Evolutionary conservation across 2,113 vertebrate genomes (phyloP).

Genomic region (Thalassoma bifasciatum): DNA sequence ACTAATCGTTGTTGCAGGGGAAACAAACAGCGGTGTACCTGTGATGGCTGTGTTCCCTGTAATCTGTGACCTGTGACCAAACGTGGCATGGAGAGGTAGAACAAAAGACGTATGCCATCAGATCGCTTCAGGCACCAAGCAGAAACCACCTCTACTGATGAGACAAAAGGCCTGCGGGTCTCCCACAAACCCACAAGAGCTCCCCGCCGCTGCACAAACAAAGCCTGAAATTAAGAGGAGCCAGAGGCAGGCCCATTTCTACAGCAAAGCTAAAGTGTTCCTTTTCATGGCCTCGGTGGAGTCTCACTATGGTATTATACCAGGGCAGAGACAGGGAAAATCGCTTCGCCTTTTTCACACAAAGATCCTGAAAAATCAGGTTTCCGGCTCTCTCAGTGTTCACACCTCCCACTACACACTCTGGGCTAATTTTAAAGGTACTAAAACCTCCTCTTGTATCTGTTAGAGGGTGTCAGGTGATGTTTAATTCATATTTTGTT

Average conservation of each 20-base stretch:
- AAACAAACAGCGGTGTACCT: slow-evolving; percentile 64
- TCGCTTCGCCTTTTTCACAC: slow-evolving; percentile 51
- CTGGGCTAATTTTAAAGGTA: slow-evolving; percentile 59
- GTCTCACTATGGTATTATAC: slow-evolving; percentile 58
- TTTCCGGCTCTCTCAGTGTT: slow-evolving; percentile 42
- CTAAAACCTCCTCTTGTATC: slow-evolving; percentile 53
- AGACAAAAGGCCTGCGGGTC: slow-evolving; percentile 82
- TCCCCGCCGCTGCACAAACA: slow-evolving; percentile 78
- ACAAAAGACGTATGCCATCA: slow-evolving; percentile 63
- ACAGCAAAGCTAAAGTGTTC: slow-evolving; percentile 76
- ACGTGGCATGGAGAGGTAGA: slow-evolving; percentile 69
- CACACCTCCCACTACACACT: slow-evolving; percentile 54
- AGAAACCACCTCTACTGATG: slow-evolving; percentile 74
- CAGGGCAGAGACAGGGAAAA: slow-evolving; percentile 39
- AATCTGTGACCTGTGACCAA: slow-evolving; percentile 77
- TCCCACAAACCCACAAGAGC: slow-evolving; percentile 75
- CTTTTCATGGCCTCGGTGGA: slow-evolving; percentile 71
- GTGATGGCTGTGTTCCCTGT: slow-evolving; percentile 65
- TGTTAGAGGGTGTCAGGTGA: slow-evolving; percentile 50
- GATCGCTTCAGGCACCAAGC: slow-evolving; percentile 72
- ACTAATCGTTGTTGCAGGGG: slow-evolving; percentile 23
- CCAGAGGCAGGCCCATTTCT: slow-evolving; percentile 75
- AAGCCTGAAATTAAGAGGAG: slow-evolving; percentile 82
- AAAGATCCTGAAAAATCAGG: slow-evolving; percentile 51
- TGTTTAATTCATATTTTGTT: slow-evolving; percentile 73